These are phyloP conservation scores for Fissipunctia ypsillon DNA, from an alignment of 2,888 invertebrate genomes.

Conservation along the genomic window DNA sequence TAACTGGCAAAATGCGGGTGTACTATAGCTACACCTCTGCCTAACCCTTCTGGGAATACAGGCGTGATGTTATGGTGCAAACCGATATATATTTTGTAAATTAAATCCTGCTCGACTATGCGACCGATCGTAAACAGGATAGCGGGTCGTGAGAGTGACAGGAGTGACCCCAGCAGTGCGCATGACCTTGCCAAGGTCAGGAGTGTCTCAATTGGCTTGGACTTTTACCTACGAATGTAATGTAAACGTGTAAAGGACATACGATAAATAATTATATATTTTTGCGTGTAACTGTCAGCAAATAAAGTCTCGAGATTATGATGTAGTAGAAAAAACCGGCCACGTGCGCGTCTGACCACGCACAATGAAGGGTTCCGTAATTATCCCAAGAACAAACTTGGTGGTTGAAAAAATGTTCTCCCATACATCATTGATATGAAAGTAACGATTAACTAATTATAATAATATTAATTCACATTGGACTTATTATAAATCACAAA, in stretches of 20 bases:
- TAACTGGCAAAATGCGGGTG: neutral
- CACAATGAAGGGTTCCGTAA: too few species aligned
- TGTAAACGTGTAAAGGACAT: neutral
- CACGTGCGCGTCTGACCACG: too few species aligned
- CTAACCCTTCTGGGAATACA: too few species aligned
- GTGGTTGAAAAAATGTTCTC: too few species aligned
- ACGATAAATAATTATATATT: neutral
- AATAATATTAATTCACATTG: too few species aligned
- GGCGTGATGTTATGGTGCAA: neutral
- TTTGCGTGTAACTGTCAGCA: neutral
- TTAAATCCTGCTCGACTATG: neutral
- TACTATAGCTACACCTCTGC: too few species aligned
- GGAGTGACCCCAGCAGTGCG: constrained; percentile 38
- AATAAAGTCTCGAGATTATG: too few species aligned
- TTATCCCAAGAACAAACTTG: too few species aligned
- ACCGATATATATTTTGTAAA: constrained; percentile 9
- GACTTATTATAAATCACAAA: too few species aligned
- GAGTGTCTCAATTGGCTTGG: constrained; percentile 32
- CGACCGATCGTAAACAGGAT: constrained; percentile 40
- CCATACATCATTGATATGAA: too few species aligned
- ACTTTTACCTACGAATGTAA: neutral
- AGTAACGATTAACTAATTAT: too few species aligned
- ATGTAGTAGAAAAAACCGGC: too few species aligned
- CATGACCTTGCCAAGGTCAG: constrained; percentile 47
- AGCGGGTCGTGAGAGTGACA: constrained; percentile 49